Conservation (phyloP, 1,140 invertebrate species). For the Ceratina calcarata region DNA sequence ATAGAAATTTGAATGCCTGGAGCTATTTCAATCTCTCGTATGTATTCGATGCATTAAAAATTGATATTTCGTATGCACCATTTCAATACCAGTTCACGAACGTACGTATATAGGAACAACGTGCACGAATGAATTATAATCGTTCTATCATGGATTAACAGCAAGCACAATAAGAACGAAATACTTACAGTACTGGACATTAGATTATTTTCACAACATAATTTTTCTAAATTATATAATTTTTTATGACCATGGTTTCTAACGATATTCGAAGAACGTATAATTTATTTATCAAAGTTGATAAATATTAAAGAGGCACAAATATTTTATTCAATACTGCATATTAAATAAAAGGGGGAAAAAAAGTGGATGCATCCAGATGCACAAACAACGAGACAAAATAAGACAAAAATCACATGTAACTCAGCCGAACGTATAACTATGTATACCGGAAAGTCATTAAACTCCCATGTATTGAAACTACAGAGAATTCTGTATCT, state of each 20-base stretch:
- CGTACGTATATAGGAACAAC: background rate
- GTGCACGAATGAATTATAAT: constrained; percentile 8
- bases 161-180: background rate
- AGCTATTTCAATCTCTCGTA: too few relatives aligned
- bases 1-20: too few relatives aligned
- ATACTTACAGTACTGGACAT: background rate
- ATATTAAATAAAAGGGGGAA: background rate
- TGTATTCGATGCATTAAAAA: too few relatives aligned
- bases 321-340: too few relatives aligned
- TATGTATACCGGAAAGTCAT: background rate
- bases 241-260: too few relatives aligned
- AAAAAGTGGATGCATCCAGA: constrained; percentile 15
- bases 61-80: too few relatives aligned
- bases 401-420: constrained; percentile 31
- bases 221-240: too few relatives aligned
- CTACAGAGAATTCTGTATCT: background rate
- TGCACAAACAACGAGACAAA: constrained; percentile 6
- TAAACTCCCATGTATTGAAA: background rate
- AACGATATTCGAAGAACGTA: too few relatives aligned
- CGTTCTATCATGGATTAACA: background rate
- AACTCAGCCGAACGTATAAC: background rate
- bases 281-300: too few relatives aligned
- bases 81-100: background rate
- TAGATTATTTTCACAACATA: too few relatives aligned
- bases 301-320: too few relatives aligned